Evolutionary conservation across 2,888 invertebrate genomes (phyloP), one percentile per base, ranked within the genome.

Genomic region (Nudaria mundana): DNA sequence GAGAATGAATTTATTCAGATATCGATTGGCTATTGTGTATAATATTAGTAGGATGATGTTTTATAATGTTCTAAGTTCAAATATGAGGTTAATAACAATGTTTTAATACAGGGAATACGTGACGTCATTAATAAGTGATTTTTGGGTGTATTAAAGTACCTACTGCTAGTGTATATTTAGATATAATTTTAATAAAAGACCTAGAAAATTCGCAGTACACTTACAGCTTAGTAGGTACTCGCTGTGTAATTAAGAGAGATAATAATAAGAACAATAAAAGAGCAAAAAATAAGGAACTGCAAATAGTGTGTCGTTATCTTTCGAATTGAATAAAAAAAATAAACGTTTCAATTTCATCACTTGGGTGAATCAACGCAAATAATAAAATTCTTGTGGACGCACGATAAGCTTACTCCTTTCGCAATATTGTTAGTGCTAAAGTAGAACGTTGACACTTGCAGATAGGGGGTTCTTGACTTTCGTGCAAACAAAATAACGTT

Each of bases 1-100:
- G 54, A 66, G 84, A 84, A 85, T 87, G 86, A 85, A 86, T 85
- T 86, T 86, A 87, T 86, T 84, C 84, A 73, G 77, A 67, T 84
- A 88, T 88, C 84, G 87, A 88, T 88, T 83, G 66, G 68, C 71
- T 71, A 76, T 82, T 80, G 81, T 81, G 78, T 79, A 71, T 81
- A 76, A 78, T 83, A 81, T 81, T 71, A 70, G 63, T 71, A 66
- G 53, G 61, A 62, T 60, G 63, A 63, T 63, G 63, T 67, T 52
- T 43, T 47, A 50, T 40, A 32, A 37, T 44, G 40, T 46, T 40
- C 40, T 37, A 40, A 25, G 42, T 15, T 36, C 28, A 58, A 50
- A 50, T 50, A 44, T 40, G 33, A 58, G 44, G 54, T 58, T 47
- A 45, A 42, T 51, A 38, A 48, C 48, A 40, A 51, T 47, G 40